Evolutionary conservation across 2,113 vertebrate genomes (phyloP).

Genomic region (Neoarius graeffei): DNA sequence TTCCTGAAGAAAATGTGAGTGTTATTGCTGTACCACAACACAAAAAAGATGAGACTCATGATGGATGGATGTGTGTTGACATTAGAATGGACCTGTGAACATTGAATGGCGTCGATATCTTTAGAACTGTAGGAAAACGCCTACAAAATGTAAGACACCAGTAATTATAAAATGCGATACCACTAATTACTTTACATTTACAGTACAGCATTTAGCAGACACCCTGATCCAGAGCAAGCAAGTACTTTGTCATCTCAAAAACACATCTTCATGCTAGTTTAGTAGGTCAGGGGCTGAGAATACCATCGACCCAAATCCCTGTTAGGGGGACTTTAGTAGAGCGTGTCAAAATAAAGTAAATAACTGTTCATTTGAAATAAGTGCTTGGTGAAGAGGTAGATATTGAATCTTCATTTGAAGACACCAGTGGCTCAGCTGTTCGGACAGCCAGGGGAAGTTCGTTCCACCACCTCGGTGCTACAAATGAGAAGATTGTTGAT

Average conservation of each 20-base stretch:
- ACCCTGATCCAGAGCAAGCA: not conserved
- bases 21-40: too few species aligned
- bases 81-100: too few species aligned
- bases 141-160: too few species aligned
- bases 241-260: not conserved
- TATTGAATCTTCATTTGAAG: not conserved
- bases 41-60: too few species aligned
- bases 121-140: too few species aligned
- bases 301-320: not conserved
- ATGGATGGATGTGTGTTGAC: too few species aligned
- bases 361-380: not conserved
- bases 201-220: not conserved
- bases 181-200: not conserved
- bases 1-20: too few species aligned
- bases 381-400: not conserved
- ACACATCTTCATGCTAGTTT: not conserved
- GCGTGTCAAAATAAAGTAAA: not conserved
- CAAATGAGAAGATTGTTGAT: not conserved
- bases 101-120: too few species aligned
- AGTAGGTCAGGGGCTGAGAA: not conserved
- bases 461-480: not conserved
- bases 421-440: not conserved
- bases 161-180: too few species aligned
- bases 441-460: not conserved
- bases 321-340: not conserved